phyloP scores from a whole-genome alignment of 2,797 vertebrate genomes.

The Spinus pinus region DNA sequence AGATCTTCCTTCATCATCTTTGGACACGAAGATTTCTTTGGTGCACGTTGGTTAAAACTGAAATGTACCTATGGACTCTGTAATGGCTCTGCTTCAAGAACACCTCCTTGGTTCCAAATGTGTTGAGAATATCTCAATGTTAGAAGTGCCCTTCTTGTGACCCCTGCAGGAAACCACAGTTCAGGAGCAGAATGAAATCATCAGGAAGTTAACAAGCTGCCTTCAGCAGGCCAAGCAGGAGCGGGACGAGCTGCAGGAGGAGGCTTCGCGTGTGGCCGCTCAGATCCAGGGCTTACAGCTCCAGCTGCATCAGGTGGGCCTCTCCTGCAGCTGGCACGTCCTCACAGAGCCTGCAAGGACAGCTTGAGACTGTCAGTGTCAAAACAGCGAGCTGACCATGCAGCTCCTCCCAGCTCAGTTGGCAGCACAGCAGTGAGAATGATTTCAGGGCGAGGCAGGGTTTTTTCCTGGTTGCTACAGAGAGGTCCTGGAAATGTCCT shows the following conservation, averaged over 20 bases:
- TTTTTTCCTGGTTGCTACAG: background rate
- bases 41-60: background rate
- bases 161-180: slow-evolving; percentile 75
- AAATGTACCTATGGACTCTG: background rate
- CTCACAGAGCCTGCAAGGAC: background rate
- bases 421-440: background rate
- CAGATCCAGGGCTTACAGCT: slow-evolving; percentile 81
- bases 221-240: slow-evolving; percentile 78
- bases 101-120: background rate
- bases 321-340: background rate
- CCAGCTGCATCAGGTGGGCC: slow-evolving; percentile 82
- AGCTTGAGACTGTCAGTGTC: accelerated
- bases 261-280: slow-evolving; percentile 72
- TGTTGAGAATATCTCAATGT: background rate
- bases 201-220: slow-evolving; percentile 78
- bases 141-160: background rate
- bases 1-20: background rate
- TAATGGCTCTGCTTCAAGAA: background rate
- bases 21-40: background rate
- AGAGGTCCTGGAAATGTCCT: background rate
- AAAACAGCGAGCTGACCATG: background rate
- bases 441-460: accelerated
- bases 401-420: background rate
- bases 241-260: slow-evolving; percentile 79
- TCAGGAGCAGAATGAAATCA: slow-evolving; percentile 83